Base-by-base conservation (phyloP, 1,140 invertebrate species). In the Aethina tumida region DNA sequence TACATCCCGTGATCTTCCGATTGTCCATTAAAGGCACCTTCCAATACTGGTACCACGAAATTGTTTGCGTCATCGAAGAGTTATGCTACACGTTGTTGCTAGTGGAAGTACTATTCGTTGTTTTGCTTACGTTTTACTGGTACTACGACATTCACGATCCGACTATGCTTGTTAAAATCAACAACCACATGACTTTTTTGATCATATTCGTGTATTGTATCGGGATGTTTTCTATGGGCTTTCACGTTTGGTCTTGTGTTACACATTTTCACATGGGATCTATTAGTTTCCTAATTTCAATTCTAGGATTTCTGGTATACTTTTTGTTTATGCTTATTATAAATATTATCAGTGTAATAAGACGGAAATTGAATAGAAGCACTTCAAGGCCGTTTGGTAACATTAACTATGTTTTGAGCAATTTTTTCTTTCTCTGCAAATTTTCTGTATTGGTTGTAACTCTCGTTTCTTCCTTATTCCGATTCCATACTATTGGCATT, bases 301-400 rank as follows among this genome's bases (percentile, higher is more conserved):
- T 27, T 27, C 5, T 27, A 12, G 8, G 10, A 6, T 5, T 26
- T 26, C 14, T 35, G 17, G 12, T 35, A 8, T 35, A 35, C 16
- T n/a, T 35, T 21, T 8, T 41, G 3, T 35, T 41, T 31, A 35
- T 41, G 31, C 14, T 35, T 9, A 18, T 46, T 15, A 38, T 46
- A 10, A 41, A 46, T 22, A 34, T 46, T 18, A 12, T 40, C n/a
- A 36, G 40, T 21, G 8, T 22, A 7, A n/a, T 45, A 1, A 45
- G 25, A 12, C 35, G 13, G 8, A n/a, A n/a, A n/a, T n/a, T n/a
- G n/a, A n/a, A n/a, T n/a, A n/a, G n/a, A n/a, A n/a, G n/a, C n/a
- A n/a, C n/a, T n/a, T n/a, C n/a, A n/a, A 28, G 30, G 16, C 30
- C n/a, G 29, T 20, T 40, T 7, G 18, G 24, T 10, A 17, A 22